Evolutionary conservation across 2,797 vertebrate species (phyloP).

Genomic region (Tinamus major): DNA sequence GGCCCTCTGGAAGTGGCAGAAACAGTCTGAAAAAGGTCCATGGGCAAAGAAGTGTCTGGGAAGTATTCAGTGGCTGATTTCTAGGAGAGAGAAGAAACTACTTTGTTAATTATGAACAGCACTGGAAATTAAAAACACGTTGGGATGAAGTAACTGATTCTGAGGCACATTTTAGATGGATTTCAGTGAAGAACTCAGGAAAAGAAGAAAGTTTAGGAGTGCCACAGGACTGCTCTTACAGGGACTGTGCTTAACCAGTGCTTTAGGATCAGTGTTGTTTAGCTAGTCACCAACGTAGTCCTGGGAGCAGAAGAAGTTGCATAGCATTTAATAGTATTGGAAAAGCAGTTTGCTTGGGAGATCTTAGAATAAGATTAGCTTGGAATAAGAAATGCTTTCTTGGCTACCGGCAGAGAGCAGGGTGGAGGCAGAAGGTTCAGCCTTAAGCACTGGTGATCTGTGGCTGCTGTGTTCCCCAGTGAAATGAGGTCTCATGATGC

Average conservation of each 20-base stretch:
- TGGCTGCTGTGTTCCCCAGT: not conserved
- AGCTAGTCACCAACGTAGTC: not conserved
- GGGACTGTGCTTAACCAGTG: not conserved
- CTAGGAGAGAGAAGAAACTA: not conserved
- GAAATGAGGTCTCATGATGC: not conserved
- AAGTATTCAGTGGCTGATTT: not conserved
- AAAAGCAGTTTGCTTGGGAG: not conserved
- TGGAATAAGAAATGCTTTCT: not conserved
- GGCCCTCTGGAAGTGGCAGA: not conserved
- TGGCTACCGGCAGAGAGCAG: not conserved
- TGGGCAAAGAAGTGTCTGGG: no score
- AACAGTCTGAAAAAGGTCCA: not conserved
- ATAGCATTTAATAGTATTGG: not conserved
- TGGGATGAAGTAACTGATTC: not conserved
- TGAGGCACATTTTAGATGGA: not conserved
- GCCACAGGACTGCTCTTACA: not conserved
- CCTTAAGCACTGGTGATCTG: not conserved
- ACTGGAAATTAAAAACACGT: not conserved
- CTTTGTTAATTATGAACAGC: not conserved
- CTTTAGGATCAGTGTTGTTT: not conserved
- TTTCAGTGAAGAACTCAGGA: not conserved
- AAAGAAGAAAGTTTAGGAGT: not conserved
- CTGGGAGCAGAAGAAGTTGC: not conserved
- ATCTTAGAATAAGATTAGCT: no score
- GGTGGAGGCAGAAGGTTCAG: not conserved